Conservation (phyloP, 2,113 vertebrate species). For the Sturnus vulgaris region DNA sequence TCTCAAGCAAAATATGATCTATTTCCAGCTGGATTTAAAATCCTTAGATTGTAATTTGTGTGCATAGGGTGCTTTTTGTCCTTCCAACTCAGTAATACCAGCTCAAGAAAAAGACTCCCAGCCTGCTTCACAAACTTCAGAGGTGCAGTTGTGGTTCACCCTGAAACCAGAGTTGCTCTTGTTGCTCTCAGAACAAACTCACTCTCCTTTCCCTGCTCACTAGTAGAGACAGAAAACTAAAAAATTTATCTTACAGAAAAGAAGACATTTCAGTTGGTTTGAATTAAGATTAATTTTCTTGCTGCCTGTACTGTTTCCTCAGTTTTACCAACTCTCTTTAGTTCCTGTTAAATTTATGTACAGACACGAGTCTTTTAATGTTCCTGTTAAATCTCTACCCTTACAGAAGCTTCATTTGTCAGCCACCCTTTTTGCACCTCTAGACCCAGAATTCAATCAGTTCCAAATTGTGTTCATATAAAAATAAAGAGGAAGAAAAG, state of each 20-base stretch:
- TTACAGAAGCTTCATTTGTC: not conserved
- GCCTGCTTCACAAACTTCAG: not conserved
- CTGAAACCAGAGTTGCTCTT: not conserved
- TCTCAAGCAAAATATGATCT: constrained; percentile 9
- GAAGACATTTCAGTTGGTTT: constrained; percentile 16
- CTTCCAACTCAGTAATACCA: not conserved
- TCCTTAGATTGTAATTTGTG: not conserved
- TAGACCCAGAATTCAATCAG: not conserved
- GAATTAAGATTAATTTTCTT: not conserved
- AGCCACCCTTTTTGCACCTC: not conserved
- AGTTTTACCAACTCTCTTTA: not conserved
- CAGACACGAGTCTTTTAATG: not conserved
- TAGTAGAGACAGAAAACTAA: not conserved
- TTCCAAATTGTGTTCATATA: not conserved
- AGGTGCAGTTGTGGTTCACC: not conserved
- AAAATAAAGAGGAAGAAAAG: no score
- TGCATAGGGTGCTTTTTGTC: not conserved
- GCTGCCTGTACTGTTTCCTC: not conserved
- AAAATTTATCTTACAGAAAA: not conserved
- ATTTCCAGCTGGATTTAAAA: constrained; percentile 32
- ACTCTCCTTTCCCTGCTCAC: not conserved
- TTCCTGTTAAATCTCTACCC: not conserved
- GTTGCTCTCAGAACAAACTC: not conserved
- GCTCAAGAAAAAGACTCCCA: not conserved
- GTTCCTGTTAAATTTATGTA: not conserved